phyloP scores from a whole-genome alignment of 1,140 invertebrate species.

The Caligus rogercresseyi region DNA sequence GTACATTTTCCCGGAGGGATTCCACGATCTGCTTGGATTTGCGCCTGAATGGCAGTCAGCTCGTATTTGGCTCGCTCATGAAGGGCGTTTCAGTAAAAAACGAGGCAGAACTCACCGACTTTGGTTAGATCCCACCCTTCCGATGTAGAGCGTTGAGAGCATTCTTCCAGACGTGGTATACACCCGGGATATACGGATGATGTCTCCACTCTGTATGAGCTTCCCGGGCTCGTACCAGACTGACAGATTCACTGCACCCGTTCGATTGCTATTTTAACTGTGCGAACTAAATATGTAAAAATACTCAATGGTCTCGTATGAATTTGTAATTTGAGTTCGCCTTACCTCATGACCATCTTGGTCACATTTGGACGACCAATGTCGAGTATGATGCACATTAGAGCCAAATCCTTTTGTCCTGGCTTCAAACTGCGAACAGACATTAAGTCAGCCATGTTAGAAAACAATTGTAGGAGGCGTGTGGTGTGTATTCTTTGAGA shows the following conservation, averaged over 20 bases:
- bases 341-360: slow-evolving; percentile 71
- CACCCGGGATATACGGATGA: slow-evolving; percentile 67
- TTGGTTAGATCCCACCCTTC: slow-evolving; percentile 60
- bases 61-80: no score
- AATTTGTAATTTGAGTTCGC: no score
- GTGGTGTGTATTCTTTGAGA: no score
- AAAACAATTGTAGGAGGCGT: no score
- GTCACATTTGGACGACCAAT: slow-evolving; percentile 66
- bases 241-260: no score
- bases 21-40: no score
- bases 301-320: no score
- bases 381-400: slow-evolving; percentile 80
- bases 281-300: no score
- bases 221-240: slow-evolving; percentile 90
- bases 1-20: no score
- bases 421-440: slow-evolving; percentile 63
- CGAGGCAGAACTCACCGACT: slow-evolving; percentile 56
- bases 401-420: slow-evolving; percentile 74
- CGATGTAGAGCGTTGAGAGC: slow-evolving; percentile 73
- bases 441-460: slow-evolving; percentile 36
- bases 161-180: slow-evolving; percentile 76
- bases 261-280: no score
- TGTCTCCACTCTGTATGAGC: slow-evolving; percentile 66
- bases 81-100: slow-evolving; percentile 72
- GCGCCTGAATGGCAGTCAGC: no score